These are phyloP conservation scores for Girardia tigrina DNA, from an alignment of 2,888 invertebrate genomes.

Conservation along the genomic window DNA sequence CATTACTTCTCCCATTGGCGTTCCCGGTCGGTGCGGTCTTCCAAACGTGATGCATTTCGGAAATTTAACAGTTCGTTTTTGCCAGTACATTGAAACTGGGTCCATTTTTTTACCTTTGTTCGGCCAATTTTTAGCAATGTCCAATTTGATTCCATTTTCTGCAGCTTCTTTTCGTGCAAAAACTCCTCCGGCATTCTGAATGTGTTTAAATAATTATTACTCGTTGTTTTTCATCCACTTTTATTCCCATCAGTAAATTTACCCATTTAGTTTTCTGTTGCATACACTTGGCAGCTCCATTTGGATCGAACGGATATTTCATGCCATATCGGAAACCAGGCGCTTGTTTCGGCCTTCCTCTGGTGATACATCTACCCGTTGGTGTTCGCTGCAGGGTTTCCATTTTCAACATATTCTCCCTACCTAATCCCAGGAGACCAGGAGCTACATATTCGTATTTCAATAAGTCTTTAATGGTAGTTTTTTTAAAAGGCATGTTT, in stretches of 20 bases:
- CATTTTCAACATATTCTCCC: conserved; percentile 15
- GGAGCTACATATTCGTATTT: conserved; percentile 15
- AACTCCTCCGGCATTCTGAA: background rate
- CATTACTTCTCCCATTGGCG: conserved; percentile 20
- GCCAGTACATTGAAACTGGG: conserved; percentile 1
- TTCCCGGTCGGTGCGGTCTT: background rate
- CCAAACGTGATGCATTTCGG: conserved; percentile 15
- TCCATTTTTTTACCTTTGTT: background rate
- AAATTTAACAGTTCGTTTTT: conserved; percentile 6
- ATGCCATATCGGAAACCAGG: background rate
- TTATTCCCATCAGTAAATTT: background rate
- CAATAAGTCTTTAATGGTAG: background rate
- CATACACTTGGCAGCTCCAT: conserved; percentile 26
- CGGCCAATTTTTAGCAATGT: background rate
- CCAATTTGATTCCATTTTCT: background rate
- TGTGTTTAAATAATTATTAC: background rate
- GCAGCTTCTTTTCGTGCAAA: background rate
- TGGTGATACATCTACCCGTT: background rate
- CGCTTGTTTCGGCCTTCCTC: conserved; percentile 24
- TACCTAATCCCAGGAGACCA: conserved; percentile 5
- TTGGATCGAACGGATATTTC: background rate
- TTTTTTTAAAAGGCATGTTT: conserved; percentile 24
- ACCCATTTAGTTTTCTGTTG: conserved; percentile 12
- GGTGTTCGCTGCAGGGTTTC: conserved; percentile 4
- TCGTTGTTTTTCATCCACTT: too few relatives aligned